phyloP scores from a whole-genome alignment of 2,888 invertebrate genomes.

The Chaitophorus viminalis region DNA sequence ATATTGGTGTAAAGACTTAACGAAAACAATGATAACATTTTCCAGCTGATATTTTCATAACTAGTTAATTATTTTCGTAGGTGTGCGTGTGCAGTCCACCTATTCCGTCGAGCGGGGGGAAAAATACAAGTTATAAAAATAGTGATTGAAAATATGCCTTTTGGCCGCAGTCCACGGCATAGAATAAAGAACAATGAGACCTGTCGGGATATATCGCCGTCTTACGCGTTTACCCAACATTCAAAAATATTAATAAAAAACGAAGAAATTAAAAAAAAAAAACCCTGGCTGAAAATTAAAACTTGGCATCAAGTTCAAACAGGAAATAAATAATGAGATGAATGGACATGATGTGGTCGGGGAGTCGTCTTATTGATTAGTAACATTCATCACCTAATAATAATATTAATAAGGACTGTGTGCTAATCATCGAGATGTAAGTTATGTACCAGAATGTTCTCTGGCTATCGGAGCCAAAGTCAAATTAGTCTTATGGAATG shows the following conservation, averaged over 20 bases:
- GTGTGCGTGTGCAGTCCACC: conserved; percentile 1
- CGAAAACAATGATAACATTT: background rate
- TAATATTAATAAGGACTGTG: background rate
- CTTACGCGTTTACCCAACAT: background rate
- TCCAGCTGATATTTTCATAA: background rate
- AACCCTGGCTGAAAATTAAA: background rate
- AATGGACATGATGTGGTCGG: background rate
- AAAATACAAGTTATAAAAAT: conserved; percentile 40
- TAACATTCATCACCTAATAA: conserved; percentile 15
- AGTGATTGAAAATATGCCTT: conserved; percentile 50
- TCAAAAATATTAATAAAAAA: conserved; percentile 28
- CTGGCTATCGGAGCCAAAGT: conserved; percentile 52
- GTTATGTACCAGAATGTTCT: conserved; percentile 41
- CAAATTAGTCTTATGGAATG: conserved; percentile 48
- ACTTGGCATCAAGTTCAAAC: conserved; percentile 44
- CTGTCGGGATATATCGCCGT: background rate
- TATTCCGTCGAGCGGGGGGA: background rate
- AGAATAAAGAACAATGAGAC: conserved; percentile 35
- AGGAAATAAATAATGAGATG: conserved; percentile 32
- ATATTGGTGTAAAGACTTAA: background rate
- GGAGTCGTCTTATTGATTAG: background rate
- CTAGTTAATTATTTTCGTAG: background rate
- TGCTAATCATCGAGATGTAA: conserved; percentile 38
- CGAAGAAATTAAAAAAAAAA: background rate
- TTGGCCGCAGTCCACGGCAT: conserved; percentile 33